Base-by-base conservation (phyloP, 2,797 vertebrate species). In the Spheniscus humboldti region DNA sequence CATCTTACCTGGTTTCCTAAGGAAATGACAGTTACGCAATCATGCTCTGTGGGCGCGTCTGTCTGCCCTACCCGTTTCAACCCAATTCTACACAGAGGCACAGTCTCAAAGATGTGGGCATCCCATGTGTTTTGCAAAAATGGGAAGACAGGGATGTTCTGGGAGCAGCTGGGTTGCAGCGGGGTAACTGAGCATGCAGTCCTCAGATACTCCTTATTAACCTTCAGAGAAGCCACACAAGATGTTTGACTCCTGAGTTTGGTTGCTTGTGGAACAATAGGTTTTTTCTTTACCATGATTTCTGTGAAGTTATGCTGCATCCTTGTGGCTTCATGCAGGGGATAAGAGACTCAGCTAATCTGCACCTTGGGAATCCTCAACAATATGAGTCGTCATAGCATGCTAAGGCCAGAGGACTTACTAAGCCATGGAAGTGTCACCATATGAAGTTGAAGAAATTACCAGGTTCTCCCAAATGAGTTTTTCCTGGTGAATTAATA, bases 401-500 rank as follows among this genome's bases (percentile, higher is more conserved):
- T 2, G 1, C 62, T 82, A 57, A 53, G 94, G 83, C 59, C 83
- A 92, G 74, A 78, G 78, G 60, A 94, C 59, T 73, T 73, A 50
- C 73, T 72, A 91, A 96, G 56, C 87, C 69, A 60, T 7, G 55
- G 56, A 96, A 94, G 50, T 87, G 67, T 92, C 92, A 95, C 57
- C 56, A 35, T 56, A 63, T 25, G 68, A 95, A 94, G 80, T 5
- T 57, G 68, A 91, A 55, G 41, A 95, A 88, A 82, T 92, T 92
- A 79, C 67, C 81, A 90, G 86, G n/a, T 47, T 87, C 43, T 95
- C 92, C 86, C 90, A 81, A 31, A 88, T 74, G 72, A 78, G 13
- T 80, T 88, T 59, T 80, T 94, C 37, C 41, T 79, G 31, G 52
- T 90, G 86, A 95, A 94, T 85, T 92, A 94, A 66, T 88, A 90